Conservation (phyloP, 2,888 invertebrate genomes). For the Neoascia interrupta region DNA sequence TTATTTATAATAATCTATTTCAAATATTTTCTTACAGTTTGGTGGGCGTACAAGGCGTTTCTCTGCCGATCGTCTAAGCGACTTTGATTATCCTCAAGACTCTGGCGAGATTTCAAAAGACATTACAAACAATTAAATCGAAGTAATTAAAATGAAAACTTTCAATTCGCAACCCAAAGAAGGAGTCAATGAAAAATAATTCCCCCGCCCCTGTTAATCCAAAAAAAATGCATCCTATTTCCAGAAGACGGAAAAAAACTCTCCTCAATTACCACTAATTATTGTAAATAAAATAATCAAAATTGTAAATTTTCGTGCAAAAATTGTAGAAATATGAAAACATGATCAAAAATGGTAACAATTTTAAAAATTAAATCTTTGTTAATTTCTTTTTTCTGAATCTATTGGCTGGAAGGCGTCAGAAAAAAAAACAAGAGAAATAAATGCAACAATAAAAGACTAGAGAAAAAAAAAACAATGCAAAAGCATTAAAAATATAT, state of each 20-base stretch:
- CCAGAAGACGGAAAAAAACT: no score
- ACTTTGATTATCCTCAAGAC: slow-evolving; percentile 74
- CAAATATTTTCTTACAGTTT: slow-evolving; percentile 71
- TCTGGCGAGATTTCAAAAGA: slow-evolving; percentile 75
- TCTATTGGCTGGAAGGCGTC: slow-evolving; percentile 70
- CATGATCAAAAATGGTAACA: slow-evolving; percentile 14
- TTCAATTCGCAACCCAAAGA: slow-evolving; percentile 11
- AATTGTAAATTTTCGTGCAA: slow-evolving; percentile 41
- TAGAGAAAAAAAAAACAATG: slow-evolving; percentile 3
- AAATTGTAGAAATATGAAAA: slow-evolving; percentile 32
- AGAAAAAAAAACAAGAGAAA: slow-evolving; percentile 40
- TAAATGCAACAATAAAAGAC: slow-evolving; percentile 50
- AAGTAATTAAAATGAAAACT: slow-evolving; percentile 8
- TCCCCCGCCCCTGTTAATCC: slow-evolving; percentile 4
- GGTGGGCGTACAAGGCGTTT: slow-evolving; percentile 73
- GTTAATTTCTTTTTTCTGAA: slow-evolving; percentile 55
- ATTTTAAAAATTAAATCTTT: slow-evolving; percentile 29
- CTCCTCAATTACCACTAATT: slow-evolving; percentile 47
- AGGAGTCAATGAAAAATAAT: slow-evolving; percentile 8
- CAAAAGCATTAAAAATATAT: neutral
- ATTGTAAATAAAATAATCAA: slow-evolving; percentile 62
- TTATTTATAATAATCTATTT: neutral
- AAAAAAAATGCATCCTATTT: slow-evolving; percentile 12
- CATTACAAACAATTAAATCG: slow-evolving; percentile 52
- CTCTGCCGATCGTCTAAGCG: slow-evolving; percentile 72